Percentiles rank a stretch among this genome's conserved stretches.
Evolutionary conservation across 2,797 vertebrate genomes (phyloP).

Genomic region (Halcyon chelicuti): DNA sequence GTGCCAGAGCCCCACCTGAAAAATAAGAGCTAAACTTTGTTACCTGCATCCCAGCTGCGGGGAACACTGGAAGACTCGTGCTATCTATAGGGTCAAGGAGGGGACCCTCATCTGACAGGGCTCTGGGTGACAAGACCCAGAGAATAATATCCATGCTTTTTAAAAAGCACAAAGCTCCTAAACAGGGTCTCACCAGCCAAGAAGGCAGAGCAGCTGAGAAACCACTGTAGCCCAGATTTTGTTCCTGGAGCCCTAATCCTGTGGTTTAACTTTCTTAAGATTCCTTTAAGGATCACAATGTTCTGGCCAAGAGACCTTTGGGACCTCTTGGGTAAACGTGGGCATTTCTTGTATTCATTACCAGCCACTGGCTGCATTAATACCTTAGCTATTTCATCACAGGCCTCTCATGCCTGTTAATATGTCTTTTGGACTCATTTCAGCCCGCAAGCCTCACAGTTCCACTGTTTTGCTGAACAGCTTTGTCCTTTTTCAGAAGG

Average conservation of each 20-base stretch:
- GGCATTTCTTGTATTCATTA: constrained; percentile 67
- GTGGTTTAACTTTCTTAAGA: constrained; percentile 46
- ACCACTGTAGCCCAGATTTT: neutral
- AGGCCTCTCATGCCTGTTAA: constrained; percentile 55
- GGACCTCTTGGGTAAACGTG: constrained; percentile 70
- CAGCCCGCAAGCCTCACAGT: constrained; percentile 25
- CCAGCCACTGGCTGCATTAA: constrained; percentile 55
- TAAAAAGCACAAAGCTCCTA: neutral
- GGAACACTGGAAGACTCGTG: neutral
- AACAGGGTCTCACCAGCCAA: neutral
- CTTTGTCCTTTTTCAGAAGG: constrained; percentile 69
- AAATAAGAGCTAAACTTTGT: neutral
- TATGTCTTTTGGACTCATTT: constrained; percentile 67
- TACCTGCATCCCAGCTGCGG: neutral
- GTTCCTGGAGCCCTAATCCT: neutral
- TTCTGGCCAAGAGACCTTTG: constrained; percentile 67
- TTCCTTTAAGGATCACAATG: constrained; percentile 61
- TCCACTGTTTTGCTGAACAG: constrained; percentile 41
- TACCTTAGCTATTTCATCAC: constrained; percentile 60
- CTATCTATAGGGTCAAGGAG: neutral
- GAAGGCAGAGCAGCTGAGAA: neutral
- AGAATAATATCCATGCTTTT: neutral
- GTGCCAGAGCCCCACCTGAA: neutral
- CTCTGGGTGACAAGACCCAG: neutral
- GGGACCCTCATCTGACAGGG: neutral